Conservation (phyloP, 2,888 invertebrate species). For the Sepioteuthis lessoniana region DNA sequence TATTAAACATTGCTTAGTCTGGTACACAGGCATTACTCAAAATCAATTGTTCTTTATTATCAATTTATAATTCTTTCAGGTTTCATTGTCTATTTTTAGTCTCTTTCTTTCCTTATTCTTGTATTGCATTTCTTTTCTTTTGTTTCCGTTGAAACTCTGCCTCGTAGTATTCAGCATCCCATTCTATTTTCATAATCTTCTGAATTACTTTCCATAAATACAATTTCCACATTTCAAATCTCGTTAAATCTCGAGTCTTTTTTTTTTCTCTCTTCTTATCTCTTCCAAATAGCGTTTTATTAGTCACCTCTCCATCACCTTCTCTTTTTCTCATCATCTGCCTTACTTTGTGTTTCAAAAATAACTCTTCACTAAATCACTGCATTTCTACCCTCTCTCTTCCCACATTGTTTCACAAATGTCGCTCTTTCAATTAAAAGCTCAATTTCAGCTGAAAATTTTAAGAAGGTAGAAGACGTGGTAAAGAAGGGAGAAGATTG, state of each 20-base stretch:
- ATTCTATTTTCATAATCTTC: slow-evolving; percentile 1
- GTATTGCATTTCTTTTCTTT: neutral
- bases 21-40: too few species aligned
- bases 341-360: neutral
- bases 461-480: neutral
- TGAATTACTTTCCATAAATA: slow-evolving; percentile 21
- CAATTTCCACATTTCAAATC: slow-evolving; percentile 33
- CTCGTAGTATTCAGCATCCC: neutral
- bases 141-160: neutral
- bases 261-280: neutral
- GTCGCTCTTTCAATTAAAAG: neutral
- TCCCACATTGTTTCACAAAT: neutral
- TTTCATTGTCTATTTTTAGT: neutral
- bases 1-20: too few species aligned
- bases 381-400: neutral
- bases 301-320: neutral
- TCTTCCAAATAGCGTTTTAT: neutral
- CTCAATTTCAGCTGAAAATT: neutral
- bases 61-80: neutral
- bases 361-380: neutral
- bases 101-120: too few species aligned
- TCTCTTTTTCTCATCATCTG: neutral
- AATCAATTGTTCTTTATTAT: too few species aligned
- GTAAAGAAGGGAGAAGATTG: neutral
- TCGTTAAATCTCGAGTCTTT: neutral